Evolutionary conservation across 2,113 vertebrate genomes (phyloP), one percentile per base, ranked within the genome.

Genomic region (Conger conger): DNA sequence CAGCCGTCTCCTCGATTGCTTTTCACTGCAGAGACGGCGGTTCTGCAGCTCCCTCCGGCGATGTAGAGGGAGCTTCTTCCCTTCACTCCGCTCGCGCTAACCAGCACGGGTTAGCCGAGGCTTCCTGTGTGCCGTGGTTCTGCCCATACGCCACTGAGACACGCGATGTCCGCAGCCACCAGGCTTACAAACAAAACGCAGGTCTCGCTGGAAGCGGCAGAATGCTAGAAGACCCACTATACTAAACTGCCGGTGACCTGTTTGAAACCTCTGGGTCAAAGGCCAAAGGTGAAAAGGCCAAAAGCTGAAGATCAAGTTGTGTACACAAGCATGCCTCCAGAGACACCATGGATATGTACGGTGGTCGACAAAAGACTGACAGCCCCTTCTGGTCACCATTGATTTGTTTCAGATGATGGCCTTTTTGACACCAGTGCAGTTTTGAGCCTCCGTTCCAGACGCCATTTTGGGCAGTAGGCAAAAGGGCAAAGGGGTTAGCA

Each of bases 401-500:
- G 38, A 33, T 8, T 40, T 27, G 36, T 16, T 15, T 33, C 80
- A 53, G 40, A 2, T 1, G 40, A 42, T 42, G 40, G 40, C 37
- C 42, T 45, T 3, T 36, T 11, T 30, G 33, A 81, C n/a, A 33
- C 2, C 33, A 23, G n/a, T 1, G 30, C 23, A n/a, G 27, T 63
- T 82, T 27, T 60, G 54, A 82, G 53, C 30, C 5, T 37, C 35
- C 37, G 15, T 20, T 42, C 38, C 23, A 57, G 54, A 18, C 60
- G 68, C 77, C 27, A 63, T 23, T 30, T 38, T 15, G 33, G 53
- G 9, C 37, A 18, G 9, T 45, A 45, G 76, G 13, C 23, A 50
- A 85, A 83, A 82, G 78, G 84, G 82, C 87, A 85, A 33, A 45
- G 20, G 30, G 36, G 45, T 50, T 50, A 13, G 45, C 45, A 63